Percentiles rank a stretch among this genome's conserved stretches.
phyloP scores from a whole-genome alignment of 2,113 vertebrate genomes.

The Chaetorhynchus papuensis region DNA sequence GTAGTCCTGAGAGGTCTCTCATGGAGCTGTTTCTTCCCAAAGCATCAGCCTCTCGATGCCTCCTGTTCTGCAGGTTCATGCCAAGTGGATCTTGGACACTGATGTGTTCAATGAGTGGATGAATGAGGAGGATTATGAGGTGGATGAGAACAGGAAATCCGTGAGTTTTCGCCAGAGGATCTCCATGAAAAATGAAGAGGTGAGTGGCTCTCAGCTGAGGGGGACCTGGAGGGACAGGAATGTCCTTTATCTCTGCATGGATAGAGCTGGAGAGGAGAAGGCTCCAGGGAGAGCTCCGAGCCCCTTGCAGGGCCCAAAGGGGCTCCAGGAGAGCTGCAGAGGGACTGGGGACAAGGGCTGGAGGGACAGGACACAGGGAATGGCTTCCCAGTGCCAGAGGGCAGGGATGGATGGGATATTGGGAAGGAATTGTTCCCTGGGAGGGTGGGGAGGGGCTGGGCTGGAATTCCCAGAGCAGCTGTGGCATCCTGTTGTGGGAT shows the following conservation, averaged over 20 bases:
- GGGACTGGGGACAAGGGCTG: background rate
- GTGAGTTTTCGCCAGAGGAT: slow-evolving; percentile 87
- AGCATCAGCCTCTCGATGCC: fast-evolving
- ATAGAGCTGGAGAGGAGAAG: background rate
- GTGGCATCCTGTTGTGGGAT: background rate
- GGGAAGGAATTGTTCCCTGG: background rate
- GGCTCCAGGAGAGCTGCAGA: background rate
- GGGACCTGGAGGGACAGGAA: fast-evolving
- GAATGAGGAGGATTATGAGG: slow-evolving; percentile 97
- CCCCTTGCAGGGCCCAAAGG: fast-evolving
- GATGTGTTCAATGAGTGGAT: slow-evolving; percentile 97
- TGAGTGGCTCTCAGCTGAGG: slow-evolving; percentile 14
- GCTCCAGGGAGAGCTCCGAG: background rate
- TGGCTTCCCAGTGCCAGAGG: background rate
- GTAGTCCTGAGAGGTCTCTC: fast-evolving
- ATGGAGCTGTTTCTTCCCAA: fast-evolving
- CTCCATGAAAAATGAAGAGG: slow-evolving; percentile 93
- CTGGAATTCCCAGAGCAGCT: background rate
- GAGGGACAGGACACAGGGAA: background rate
- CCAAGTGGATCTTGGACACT: slow-evolving; percentile 93
- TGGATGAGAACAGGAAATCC: slow-evolving; percentile 91
- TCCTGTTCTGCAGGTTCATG: slow-evolving; percentile 81
- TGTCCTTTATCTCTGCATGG: background rate
- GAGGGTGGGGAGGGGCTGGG: background rate
- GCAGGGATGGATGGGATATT: fast-evolving